Conservation (phyloP, 2,113 vertebrate species). For the Labeo rohita region DNA sequence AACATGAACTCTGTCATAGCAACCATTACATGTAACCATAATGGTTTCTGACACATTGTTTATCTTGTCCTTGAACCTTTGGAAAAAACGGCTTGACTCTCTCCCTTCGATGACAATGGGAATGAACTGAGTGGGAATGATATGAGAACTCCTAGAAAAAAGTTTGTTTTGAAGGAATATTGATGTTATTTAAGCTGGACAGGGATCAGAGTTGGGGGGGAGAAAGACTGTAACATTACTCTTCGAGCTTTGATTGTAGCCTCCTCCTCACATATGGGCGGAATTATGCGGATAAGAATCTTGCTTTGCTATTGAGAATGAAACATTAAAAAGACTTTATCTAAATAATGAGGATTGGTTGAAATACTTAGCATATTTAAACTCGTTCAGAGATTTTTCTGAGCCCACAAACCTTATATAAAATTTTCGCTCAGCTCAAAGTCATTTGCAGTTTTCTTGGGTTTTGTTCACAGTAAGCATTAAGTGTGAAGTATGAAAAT, state of each 20-base stretch:
- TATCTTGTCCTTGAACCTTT: conserved; percentile 11
- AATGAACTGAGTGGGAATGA: not conserved
- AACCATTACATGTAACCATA: not conserved
- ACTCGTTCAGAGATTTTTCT: conserved; percentile 1
- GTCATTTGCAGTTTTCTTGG: not conserved
- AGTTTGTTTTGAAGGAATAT: conserved; percentile 22
- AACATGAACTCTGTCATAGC: not conserved
- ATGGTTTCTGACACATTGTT: conserved; percentile 4
- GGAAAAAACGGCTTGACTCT: not conserved
- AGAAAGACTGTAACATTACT: not conserved
- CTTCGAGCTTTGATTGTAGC: conserved; percentile 20
- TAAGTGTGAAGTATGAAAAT: not conserved
- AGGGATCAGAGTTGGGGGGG: conserved; percentile 8
- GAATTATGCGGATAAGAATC: conserved; percentile 5
- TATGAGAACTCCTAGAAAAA: conserved; percentile 5
- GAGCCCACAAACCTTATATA: not conserved
- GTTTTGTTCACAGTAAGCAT: not conserved
- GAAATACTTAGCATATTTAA: conserved; percentile 13
- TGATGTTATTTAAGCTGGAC: conserved; percentile 27
- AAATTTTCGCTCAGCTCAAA: not conserved
- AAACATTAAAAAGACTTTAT: not conserved
- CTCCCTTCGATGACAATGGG: not conserved
- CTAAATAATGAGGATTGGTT: conserved; percentile 3
- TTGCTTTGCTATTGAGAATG: not conserved
- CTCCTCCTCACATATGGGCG: conserved; percentile 15